Evolutionary conservation across 2,797 vertebrate species (phyloP), one percentile per base, ranked within the genome.

Genomic region (Cyclura pinguis): DNA sequence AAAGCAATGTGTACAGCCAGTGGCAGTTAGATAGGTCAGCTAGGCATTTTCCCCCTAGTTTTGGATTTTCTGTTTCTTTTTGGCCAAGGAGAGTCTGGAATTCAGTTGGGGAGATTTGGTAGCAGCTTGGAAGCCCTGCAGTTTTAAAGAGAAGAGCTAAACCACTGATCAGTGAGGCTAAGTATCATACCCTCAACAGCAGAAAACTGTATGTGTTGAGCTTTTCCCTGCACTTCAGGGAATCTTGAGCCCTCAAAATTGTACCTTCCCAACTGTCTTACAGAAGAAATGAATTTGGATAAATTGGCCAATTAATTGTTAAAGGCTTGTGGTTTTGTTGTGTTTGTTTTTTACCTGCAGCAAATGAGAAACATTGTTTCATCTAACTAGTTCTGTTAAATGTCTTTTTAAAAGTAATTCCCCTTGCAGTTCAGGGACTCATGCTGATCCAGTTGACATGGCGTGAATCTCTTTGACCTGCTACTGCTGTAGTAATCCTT

Each of bases 401-500:
- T 72, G 92, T 88, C 89, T 73, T 0, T 50, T 62, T 93, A 92
- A 95, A 90, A 88, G 83, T 92, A 24, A 93, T 95, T 92, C 92
- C 77, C 92, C 80, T 73, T 81, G 89, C 64, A 93, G 94, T 96
- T 96, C 96, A 96, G 93, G 55, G 88, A 97, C 97, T 97, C 96
- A 92, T 90, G 95, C 96, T 96, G 96, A 95, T 97, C 93, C 88
- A 93, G 95, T 95, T 94, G 95, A 97, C 96, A 96, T 90, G 96
- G 91, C 90, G 93, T 95, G 95, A 95, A 96, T 95, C 93, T 94
- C 85, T 94, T 90, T 97, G 96, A 97, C 96, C 95, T 7, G 0
- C 92, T 94, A 35, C 93, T 77, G 94, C 93, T 92, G 88, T 93
- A 90, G 91, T 92, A 87, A 81, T 91, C 94, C 96, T 97, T 97